Conservation (phyloP, 2,113 vertebrate species). For the Paralichthys olivaceus region DNA sequence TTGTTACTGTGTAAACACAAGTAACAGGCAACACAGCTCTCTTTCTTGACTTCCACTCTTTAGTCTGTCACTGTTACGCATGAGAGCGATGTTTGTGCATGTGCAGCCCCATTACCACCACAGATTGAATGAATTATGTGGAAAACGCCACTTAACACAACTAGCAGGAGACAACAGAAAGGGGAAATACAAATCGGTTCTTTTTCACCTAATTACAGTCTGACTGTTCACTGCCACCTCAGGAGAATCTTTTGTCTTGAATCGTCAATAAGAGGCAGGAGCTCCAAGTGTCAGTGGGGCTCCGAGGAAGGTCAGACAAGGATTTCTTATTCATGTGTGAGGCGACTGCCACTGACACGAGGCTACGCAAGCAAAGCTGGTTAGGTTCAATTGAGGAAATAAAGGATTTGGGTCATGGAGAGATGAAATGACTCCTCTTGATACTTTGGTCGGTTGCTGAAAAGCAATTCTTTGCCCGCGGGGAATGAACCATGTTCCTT, state of each 20-base stretch:
- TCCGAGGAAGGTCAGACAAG: constrained; percentile 18
- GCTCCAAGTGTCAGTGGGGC: neutral
- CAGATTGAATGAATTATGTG: no score
- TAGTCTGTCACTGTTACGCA: no score
- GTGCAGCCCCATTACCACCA: no score
- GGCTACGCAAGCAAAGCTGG: neutral
- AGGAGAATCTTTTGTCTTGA: neutral
- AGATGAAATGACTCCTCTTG: constrained; percentile 55
- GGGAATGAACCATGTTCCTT: constrained; percentile 45
- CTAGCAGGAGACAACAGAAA: neutral
- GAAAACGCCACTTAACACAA: no score
- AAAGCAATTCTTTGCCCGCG: constrained; percentile 49
- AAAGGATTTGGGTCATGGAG: constrained; percentile 47
- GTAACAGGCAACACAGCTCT: no score
- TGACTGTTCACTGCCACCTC: neutral
- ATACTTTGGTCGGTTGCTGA: constrained; percentile 44
- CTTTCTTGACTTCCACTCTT: no score
- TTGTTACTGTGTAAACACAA: no score
- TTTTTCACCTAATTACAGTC: neutral
- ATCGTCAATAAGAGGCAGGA: constrained; percentile 10
- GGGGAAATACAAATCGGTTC: neutral
- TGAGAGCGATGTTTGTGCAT: no score
- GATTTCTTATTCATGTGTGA: constrained; percentile 21
- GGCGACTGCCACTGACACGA: neutral
- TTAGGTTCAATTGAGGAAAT: constrained; percentile 43